phyloP scores from a whole-genome alignment of 2,888 invertebrate species.

The Ennomos fuscantarius region DNA sequence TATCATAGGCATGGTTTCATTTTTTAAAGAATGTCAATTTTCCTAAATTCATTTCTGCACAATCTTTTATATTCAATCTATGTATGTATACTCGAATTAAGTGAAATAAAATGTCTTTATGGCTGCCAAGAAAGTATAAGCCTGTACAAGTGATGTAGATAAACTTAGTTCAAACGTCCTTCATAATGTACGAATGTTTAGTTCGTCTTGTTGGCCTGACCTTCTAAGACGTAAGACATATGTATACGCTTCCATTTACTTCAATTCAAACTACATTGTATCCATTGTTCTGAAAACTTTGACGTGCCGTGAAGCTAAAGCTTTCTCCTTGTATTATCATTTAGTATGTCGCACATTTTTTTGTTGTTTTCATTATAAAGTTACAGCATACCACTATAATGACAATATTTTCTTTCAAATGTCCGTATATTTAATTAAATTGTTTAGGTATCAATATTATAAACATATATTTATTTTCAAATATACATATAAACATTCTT shows the following conservation, averaged over 20 bases:
- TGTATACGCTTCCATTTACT: constrained; percentile 13
- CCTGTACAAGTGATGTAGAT: neutral
- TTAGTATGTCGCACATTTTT: neutral
- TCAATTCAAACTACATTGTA: constrained; percentile 23
- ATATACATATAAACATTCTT: too few species aligned
- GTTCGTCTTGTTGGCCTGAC: constrained; percentile 11
- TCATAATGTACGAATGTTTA: neutral
- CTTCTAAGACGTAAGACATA: constrained; percentile 6
- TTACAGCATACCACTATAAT: constrained; percentile 3
- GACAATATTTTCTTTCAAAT: constrained; percentile 9
- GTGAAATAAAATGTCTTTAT: too few species aligned
- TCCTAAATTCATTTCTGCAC: too few species aligned
- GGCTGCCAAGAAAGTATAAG: too few species aligned
- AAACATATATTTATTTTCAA: too few species aligned
- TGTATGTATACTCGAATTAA: too few species aligned
- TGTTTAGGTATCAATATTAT: constrained; percentile 4
- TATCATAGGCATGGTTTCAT: too few species aligned
- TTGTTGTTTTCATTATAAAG: constrained; percentile 15
- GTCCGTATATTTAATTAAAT: neutral
- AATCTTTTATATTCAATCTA: too few species aligned
- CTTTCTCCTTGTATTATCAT: constrained; percentile 20
- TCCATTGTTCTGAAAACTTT: constrained; percentile 21
- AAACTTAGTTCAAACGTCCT: constrained; percentile 2
- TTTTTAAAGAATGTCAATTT: too few species aligned
- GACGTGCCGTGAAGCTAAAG: neutral